These are phyloP conservation scores for Colostygia pectinataria DNA, from an alignment of 2,888 invertebrate genomes.

Conservation along the genomic window DNA sequence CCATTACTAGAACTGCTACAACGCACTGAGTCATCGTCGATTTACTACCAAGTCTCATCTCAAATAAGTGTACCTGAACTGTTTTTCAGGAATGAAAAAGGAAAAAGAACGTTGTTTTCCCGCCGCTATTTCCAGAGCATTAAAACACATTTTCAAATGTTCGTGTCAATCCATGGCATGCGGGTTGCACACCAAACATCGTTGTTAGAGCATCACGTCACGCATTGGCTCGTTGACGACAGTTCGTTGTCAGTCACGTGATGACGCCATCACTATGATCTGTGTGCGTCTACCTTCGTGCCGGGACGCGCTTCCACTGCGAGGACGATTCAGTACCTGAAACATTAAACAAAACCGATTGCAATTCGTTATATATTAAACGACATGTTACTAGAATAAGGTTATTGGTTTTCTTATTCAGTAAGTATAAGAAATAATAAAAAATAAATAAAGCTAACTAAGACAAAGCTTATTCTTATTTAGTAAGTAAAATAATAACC, in stretches of 20 bases:
- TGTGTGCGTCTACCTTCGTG: constrained; percentile 63
- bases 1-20: not conserved
- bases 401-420: too few relatives aligned
- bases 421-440: too few relatives aligned
- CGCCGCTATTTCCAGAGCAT: not conserved
- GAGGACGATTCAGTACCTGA: constrained; percentile 69
- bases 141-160: constrained; percentile 4
- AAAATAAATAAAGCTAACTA: too few relatives aligned
- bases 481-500: too few relatives aligned
- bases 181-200: constrained; percentile 36
- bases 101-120: not conserved
- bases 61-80: too few relatives aligned
- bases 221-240: constrained; percentile 50
- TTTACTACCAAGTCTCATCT: not conserved
- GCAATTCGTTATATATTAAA: too few relatives aligned
- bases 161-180: constrained; percentile 26
- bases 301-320: constrained; percentile 61
- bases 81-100: too few relatives aligned
- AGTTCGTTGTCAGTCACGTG: constrained; percentile 66
- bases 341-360: too few relatives aligned
- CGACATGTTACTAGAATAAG: too few relatives aligned
- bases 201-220: constrained; percentile 74
- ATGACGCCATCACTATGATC: constrained; percentile 59
- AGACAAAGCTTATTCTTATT: too few relatives aligned
- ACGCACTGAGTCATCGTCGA: not conserved